phyloP scores from a whole-genome alignment of 2,888 invertebrate species.

The Aleiodes testaceus region DNA sequence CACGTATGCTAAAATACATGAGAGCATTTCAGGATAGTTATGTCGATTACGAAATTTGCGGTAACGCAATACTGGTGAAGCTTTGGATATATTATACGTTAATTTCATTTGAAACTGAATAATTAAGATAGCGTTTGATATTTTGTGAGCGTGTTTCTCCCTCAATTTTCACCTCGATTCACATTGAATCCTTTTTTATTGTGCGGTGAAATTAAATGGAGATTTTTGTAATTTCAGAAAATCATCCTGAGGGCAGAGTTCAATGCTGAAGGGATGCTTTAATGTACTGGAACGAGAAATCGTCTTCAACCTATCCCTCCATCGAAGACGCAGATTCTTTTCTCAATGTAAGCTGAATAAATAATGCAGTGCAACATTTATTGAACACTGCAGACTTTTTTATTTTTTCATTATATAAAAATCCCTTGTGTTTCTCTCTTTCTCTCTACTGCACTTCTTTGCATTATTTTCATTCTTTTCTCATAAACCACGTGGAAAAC shows the following conservation, averaged over 20 bases:
- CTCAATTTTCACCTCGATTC: neutral
- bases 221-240: constrained; percentile 22
- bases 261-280: constrained; percentile 41
- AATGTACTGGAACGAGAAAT: constrained; percentile 37
- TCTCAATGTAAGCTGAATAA: constrained; percentile 32
- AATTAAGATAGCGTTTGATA: too few species aligned
- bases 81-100: constrained; percentile 16
- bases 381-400: too few species aligned
- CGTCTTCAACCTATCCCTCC: constrained; percentile 32
- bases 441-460: neutral
- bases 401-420: neutral
- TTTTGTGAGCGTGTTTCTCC: neutral
- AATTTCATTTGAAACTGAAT: neutral
- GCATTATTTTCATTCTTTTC: neutral
- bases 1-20: constrained; percentile 5
- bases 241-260: constrained; percentile 10
- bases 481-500: neutral
- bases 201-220: neutral
- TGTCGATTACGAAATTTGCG: constrained; percentile 28
- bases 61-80: neutral
- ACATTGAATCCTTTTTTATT: neutral
- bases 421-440: neutral
- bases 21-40: constrained; percentile 10
- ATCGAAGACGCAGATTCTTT: constrained; percentile 29
- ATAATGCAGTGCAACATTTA: too few species aligned